Base-by-base conservation (phyloP, 2,113 vertebrate species). In the Piaya cayana region DNA sequence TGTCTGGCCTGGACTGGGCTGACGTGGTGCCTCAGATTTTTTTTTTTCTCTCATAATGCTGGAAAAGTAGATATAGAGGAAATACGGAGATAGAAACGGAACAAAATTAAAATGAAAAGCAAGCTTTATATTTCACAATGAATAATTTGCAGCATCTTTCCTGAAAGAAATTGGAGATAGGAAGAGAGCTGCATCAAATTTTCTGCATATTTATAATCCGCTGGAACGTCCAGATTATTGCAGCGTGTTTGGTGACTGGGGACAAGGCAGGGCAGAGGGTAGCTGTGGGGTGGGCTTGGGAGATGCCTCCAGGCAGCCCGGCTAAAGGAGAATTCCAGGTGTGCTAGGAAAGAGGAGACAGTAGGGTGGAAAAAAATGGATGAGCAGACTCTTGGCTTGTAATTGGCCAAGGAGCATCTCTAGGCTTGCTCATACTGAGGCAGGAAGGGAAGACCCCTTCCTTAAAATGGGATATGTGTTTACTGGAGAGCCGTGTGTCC, bases 1-100 rank as follows among this genome's bases (percentile, higher is more conserved):
- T 92, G 94, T 96, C 95, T 97, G 94, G 95, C 94, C 95, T 75
- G 88, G 60, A 49, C 90, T 34, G 86, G 86, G 92, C 93, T 96
- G 95, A 97, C 90, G 93, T 96, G 95, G 95, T 94, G 88, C 92
- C 64, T 88, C 6, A 4, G 63, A 43, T 68, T 95, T 92, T 83
- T 65, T 67, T 68, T 72, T 62, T n/a, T n/a, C n/a, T 45, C 69
- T 89, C 36, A 32, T 76, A 85, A 79, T 29, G 45, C 72, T 93
- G 93, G 88, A 92, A 96, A 96, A 95, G 76, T 60, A 90, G 90
- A 89, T 90, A 90, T 29, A 83, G 90, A 82, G 79, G 86, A 90
- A 96, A 94, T 85, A 77, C 71, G 74, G 75, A 55, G 84, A 90
- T 89, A 83, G 87, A 94, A 93, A 72, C 50, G 85, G 85, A 96